Evolutionary conservation across 2,797 vertebrate genomes (phyloP), one percentile per base, ranked within the genome.

Genomic region (Enteromius mattozi): DNA sequence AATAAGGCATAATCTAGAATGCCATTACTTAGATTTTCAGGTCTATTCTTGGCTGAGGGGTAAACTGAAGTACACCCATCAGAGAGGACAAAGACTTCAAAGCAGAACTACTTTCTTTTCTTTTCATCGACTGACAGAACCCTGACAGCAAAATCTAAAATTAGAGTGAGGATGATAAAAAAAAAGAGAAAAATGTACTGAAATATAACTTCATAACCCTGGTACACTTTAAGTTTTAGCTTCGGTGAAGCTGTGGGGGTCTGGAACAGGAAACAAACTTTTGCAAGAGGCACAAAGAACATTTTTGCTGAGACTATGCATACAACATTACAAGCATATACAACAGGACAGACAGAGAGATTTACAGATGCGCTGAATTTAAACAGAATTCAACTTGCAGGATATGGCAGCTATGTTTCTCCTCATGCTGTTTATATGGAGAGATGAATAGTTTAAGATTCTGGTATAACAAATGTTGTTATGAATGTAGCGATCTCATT

Each of bases 301-400:
- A 17, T n/a, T 72, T 79, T 84, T 72, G 33, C 76, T 61, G 40
- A 61, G 76, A 49, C 83, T 71, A 27, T 72, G 63, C 82, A 80
- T 80, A 80, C 75, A 80, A 80, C 71, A 81, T 81, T 69, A 74
- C n/a, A 69, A 65, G 63, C 82, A 30, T 83, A 75, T 56, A 83
- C 69, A 83, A 83, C 6, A 14, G 47, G 85, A 79, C 75, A 86
- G 81, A 66, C 69, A 59, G 74, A 82, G 16, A 83, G 75, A 86
- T 66, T 82, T 74, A 86, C 21, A 51, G 61, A 78, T 30, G 40
- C 0, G 3, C 33, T 68, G 33, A 66, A 56, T 75, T 66, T 84
- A 86, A 74, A 86, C 76, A 83, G 70, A 80, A 75, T 80, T 51
- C 30, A 74, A 12, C 37, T 47, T 27, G 40, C 76, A 80, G 69